These are phyloP conservation scores for Lepidothrix coronata DNA, from an alignment of 2,113 vertebrate species.

Conservation along the genomic window DNA sequence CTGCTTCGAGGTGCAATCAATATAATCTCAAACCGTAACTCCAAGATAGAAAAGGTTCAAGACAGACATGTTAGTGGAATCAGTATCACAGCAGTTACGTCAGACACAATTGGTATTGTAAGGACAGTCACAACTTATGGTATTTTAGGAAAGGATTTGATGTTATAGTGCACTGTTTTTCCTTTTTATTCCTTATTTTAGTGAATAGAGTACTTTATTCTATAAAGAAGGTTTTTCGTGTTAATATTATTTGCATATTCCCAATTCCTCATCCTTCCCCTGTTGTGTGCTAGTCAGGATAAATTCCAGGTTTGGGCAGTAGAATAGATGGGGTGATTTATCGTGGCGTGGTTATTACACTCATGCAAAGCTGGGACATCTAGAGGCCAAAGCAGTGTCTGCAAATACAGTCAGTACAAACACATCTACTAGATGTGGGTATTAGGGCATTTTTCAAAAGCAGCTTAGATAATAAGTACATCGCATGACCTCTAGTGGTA, in stretches of 20 bases:
- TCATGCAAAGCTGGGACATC: neutral
- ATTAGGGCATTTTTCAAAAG: constrained; percentile 3
- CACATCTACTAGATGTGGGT: neutral
- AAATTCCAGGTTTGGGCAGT: neutral
- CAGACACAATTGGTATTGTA: neutral
- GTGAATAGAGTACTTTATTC: neutral
- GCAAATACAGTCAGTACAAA: neutral
- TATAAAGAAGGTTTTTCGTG: neutral
- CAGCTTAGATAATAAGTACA: constrained; percentile 40
- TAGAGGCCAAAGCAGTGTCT: neutral
- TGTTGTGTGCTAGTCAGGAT: neutral
- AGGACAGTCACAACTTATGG: neutral
- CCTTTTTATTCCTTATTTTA: neutral
- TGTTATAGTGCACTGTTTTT: neutral
- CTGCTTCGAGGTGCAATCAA: neutral
- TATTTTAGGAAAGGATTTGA: neutral
- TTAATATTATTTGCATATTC: neutral
- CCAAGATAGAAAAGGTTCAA: neutral
- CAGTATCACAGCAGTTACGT: neutral
- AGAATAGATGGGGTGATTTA: neutral
- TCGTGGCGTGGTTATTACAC: fast-evolving
- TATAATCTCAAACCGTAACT: neutral
- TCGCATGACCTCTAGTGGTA: constrained; percentile 59
- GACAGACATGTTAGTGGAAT: neutral
- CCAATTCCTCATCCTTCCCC: neutral